Percentiles rank a stretch among this genome's conserved stretches.
phyloP scores from a whole-genome alignment of 1,140 invertebrate genomes.

The Lepidurus couesii region DNA sequence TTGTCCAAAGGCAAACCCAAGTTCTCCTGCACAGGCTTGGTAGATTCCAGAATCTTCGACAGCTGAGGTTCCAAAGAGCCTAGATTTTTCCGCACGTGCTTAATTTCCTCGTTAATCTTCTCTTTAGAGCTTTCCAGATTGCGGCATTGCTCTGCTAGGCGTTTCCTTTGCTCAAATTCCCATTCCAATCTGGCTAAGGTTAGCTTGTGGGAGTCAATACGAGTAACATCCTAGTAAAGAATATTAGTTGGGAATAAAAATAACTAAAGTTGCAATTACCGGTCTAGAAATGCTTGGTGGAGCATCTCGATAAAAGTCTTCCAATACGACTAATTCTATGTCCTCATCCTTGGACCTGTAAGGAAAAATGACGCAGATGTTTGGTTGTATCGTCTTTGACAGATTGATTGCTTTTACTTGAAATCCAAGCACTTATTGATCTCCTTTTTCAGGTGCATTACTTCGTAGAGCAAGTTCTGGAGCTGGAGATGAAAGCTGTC shows the following conservation, averaged over 20 bases:
- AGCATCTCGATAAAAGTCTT: constrained; percentile 79
- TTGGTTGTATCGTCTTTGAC: constrained; percentile 25
- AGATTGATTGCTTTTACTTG: constrained; percentile 53
- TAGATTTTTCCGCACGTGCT: constrained; percentile 69
- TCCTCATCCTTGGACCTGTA: constrained; percentile 86
- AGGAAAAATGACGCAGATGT: constrained; percentile 28
- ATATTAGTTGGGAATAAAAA: constrained; percentile 28
- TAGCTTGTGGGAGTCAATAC: constrained; percentile 60
- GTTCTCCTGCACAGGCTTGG: constrained; percentile 83
- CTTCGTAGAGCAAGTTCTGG: constrained; percentile 93
- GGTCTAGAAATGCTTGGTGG: constrained; percentile 62
- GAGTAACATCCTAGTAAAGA: constrained; percentile 39
- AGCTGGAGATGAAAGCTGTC: constrained; percentile 83
- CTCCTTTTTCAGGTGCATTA: constrained; percentile 87
- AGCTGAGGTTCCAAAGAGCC: constrained; percentile 76
- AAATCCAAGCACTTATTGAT: constrained; percentile 89
- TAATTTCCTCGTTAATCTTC: constrained; percentile 65
- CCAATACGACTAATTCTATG: constrained; percentile 76
- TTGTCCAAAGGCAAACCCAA: constrained; percentile 73
- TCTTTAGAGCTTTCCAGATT: constrained; percentile 71
- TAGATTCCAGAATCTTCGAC: constrained; percentile 64
- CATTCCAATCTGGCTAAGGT: constrained; percentile 82
- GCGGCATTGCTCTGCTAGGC: constrained; percentile 68
- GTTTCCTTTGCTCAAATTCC: constrained; percentile 83
- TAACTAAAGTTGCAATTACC: constrained; percentile 49